Evolutionary conservation across 2,113 vertebrate genomes (phyloP).

Genomic region (Engraulis encrasicolus): DNA sequence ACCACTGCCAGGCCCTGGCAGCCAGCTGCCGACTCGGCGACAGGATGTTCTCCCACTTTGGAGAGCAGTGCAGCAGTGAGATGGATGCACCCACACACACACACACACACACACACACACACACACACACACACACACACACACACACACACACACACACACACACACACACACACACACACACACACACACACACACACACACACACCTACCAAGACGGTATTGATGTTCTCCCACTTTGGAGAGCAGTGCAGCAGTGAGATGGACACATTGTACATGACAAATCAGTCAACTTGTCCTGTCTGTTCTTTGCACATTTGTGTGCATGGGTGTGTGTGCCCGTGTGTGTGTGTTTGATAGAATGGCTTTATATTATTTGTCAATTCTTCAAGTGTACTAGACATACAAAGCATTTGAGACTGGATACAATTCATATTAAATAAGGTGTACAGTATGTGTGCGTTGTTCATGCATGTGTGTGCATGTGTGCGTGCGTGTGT

Average conservation of each 20-base stretch:
- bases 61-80: conserved; percentile 48
- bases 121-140: background rate
- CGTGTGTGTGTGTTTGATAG: background rate
- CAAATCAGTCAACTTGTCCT: background rate
- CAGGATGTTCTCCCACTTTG: conserved; percentile 70
- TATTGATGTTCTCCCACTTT: conserved; percentile 72
- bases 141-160: too few relatives aligned
- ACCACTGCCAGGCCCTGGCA: conserved; percentile 82
- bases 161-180: background rate
- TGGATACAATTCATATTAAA: too few relatives aligned
- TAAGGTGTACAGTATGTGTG: too few relatives aligned
- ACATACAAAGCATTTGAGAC: too few relatives aligned
- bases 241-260: conserved; percentile 50
- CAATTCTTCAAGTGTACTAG: too few relatives aligned
- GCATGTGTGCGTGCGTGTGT: conserved; percentile 23
- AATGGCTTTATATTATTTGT: background rate
- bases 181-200: too few relatives aligned
- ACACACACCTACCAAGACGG: too few relatives aligned
- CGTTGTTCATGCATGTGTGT: background rate
- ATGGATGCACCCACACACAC: background rate
- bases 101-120: background rate
- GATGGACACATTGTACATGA: background rate
- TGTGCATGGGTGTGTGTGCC: background rate
- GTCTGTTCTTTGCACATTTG: background rate
- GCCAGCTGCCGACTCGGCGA: conserved; percentile 65